Evolutionary conservation across 1,140 invertebrate genomes (phyloP), one percentile per base, ranked within the genome.

Genomic region (Prorops nasuta): DNA sequence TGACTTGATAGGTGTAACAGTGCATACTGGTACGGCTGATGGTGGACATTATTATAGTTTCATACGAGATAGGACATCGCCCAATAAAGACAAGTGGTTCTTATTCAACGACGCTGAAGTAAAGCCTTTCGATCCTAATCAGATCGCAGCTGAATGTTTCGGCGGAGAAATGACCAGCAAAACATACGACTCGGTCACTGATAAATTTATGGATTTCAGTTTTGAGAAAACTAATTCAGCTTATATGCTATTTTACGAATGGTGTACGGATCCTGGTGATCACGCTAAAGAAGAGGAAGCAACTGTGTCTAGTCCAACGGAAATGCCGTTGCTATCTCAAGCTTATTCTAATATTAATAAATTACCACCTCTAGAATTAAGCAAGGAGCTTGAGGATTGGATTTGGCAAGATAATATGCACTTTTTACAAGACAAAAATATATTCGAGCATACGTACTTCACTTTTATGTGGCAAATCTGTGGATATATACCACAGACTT

Each of bases 221-320:
- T 96, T 96, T 72, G 94, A 98, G 71, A 98, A 97, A 78, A 96
- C 94, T 0, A 97, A 98, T 69, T 95, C 91, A 67, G 95, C 95
- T 1, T 98, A 98, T 65, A 98, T 98, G 95, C 71, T 98, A 37
- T 97, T 98, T 69, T 98, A 98, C 71, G 92, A 97, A 72, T 84
- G 89, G 54, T 84, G 80, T 45, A 76, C 80, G 2, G 69, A 77
- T 58, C 71, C 69, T 2, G 69, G 56, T 1, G 58, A 69, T 9
- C 65, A 67, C 14, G 36, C 45, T 1, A 71, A 69, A 58, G 64
- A 72, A 1, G 70, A 76, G 7, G 76, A 79, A 14, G 78, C 80
- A 0, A 80, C 79, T 0, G 71, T 71, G 0, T 76, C 72, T 2
- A 69, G 66, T 49, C 66, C 62, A 1, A 66, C 51, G 35, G 31